Percentiles rank a stretch among this genome's conserved stretches.
Conservation (phyloP, 2,888 invertebrate species). For the Acheta domesticus region DNA sequence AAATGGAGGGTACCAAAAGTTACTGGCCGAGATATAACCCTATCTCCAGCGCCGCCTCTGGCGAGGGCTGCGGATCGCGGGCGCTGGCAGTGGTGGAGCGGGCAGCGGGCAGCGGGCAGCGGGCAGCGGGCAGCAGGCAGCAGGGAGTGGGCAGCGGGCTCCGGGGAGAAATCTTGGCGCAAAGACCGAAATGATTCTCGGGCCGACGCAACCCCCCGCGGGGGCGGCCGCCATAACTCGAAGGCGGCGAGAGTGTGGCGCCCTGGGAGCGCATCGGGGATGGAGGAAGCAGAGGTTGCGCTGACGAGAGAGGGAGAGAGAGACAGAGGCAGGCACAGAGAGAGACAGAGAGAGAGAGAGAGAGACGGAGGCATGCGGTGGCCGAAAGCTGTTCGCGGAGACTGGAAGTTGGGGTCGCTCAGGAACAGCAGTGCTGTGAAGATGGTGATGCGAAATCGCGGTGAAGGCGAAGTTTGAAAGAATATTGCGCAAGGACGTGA, state of each 20-base stretch:
- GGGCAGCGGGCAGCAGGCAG: neutral
- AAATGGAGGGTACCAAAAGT: neutral
- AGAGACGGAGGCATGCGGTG: no score
- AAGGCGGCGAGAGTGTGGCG: neutral
- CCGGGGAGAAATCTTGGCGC: conserved; percentile 9
- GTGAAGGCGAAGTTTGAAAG: no score
- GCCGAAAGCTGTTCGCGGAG: no score
- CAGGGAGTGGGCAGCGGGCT: neutral
- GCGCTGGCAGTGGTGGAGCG: neutral
- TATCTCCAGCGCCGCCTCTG: neutral
- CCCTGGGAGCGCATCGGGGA: no score
- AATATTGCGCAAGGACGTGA: no score
- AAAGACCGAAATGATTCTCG: conserved; percentile 18
- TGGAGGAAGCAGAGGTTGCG: no score
- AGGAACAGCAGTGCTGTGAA: no score
- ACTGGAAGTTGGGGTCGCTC: no score
- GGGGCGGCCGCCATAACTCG: conserved; percentile 1
- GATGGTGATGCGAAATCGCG: no score
- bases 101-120: neutral
- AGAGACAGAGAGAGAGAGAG: no score
- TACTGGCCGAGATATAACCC: neutral
- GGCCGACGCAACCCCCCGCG: neutral
- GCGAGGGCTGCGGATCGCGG: neutral
- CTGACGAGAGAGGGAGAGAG: no score
- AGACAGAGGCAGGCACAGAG: no score